Base-by-base conservation (phyloP, 1,140 invertebrate species). In the Drosophila albomicans region DNA sequence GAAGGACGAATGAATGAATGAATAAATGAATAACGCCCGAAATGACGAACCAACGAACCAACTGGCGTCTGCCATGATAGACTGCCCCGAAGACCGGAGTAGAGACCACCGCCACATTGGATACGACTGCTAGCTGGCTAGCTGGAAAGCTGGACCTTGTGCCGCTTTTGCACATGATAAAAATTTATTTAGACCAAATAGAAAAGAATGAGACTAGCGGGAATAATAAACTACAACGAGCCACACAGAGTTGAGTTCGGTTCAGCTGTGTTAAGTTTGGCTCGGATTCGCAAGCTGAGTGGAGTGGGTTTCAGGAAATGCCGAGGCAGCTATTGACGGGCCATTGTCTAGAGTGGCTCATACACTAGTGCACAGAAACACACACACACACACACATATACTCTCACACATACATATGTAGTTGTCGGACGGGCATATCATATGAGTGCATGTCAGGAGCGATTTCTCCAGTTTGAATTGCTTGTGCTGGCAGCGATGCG, bases 111-210 rank as follows among this genome's bases (percentile, higher is more conserved):
- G 51, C 51, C 51, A 54, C 28, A 32, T 13, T 13, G 30, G 16
- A 35, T n/a, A 30, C 16, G 13, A 20, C 28, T 52, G 48, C 48
- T 25, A 25, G 49, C n/a, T 25, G 20, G 20, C 20, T 25, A 25
- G 20, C 20, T 25, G 20, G 20, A 25, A 25, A 25, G 20, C 20
- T 49, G 65, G 54, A 69, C 54, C 58, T 63, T 63, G 48, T 56
- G 58, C 13, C 56, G 51, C 49, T 66, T 81, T 81, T 80, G 85
- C 80, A 88, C 86, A 89, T 85, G 85, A 89, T 89, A 88, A 88
- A 89, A 89, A 89, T 85, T 81, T 89, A 88, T 88, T 89, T 90
- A 89, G 85, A 88, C 71, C 81, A 85, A 88, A 88, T 89, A 88
- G 85, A 81, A 89, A 85, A 90, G 81, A 89, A 85, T 79, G 86